These are phyloP conservation scores for Galemys pyrenaicus DNA, from an alignment of 2,113 vertebrate species.

Conservation along the genomic window DNA sequence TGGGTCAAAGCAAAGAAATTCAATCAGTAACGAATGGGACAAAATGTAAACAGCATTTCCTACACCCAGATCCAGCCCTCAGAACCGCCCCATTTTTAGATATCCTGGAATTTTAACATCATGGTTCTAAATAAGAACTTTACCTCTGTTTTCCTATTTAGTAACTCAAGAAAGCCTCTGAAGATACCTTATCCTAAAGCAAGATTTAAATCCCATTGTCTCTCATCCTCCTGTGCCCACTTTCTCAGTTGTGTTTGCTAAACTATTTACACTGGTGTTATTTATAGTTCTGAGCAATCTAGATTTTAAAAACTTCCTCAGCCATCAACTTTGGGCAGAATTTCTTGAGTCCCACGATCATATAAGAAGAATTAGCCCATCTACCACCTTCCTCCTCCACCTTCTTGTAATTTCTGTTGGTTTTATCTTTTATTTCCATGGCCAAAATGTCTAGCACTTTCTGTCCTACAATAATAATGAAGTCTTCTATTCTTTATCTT, in stretches of 20 bases:
- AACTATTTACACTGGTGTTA: neutral
- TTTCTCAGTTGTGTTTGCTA: neutral
- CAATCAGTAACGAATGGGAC: neutral
- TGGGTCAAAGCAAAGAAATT: neutral
- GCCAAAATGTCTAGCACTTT: neutral
- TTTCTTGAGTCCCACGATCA: neutral
- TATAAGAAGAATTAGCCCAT: neutral
- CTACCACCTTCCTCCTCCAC: neutral
- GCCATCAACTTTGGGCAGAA: neutral
- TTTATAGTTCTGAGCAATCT: neutral
- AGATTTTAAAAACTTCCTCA: neutral
- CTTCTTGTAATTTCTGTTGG: neutral
- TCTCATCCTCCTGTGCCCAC: neutral
- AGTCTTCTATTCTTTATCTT: neutral
- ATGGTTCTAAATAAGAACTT: neutral
- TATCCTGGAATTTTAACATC: neutral
- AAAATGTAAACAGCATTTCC: neutral
- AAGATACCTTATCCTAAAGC: neutral
- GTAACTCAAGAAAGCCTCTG: neutral
- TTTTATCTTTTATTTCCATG: neutral
- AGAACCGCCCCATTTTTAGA: neutral
- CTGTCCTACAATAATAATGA: slow-evolving; percentile 3
- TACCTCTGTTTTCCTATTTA: neutral
- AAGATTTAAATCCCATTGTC: neutral
- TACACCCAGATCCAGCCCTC: neutral